phyloP scores from a whole-genome alignment of 2,797 vertebrate species.

The Iguana delicatissima region DNA sequence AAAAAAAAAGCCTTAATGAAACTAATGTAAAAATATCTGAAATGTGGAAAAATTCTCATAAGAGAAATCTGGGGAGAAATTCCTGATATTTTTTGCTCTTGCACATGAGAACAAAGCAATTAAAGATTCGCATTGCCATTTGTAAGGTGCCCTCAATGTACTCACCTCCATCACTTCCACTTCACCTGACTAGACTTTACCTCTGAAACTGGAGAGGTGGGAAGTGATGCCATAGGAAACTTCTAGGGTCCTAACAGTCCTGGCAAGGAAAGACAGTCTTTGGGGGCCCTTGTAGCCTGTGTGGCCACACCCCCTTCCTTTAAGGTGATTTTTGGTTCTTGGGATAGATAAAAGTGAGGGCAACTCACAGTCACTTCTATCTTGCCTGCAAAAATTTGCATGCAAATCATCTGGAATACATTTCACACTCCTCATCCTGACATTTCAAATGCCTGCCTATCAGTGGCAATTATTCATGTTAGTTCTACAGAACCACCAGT shows the following conservation, averaged over 20 bases:
- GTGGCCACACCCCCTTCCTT: not conserved
- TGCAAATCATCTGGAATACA: not conserved
- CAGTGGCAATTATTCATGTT: not conserved
- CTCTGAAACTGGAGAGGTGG: not conserved
- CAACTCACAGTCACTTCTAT: not conserved
- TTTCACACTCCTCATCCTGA: not conserved
- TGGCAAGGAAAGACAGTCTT: not conserved
- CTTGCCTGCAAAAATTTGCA: not conserved
- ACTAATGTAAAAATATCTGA: too few relatives aligned
- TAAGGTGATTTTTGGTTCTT: not conserved
- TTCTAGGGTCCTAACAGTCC: not conserved
- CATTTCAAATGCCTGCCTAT: not conserved
- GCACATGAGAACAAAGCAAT: too few relatives aligned
- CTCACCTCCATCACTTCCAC: not conserved
- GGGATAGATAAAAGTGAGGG: not conserved
- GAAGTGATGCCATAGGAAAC: not conserved
- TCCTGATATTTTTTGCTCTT: too few relatives aligned
- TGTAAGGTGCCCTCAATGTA: too few relatives aligned
- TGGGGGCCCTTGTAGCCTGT: not conserved
- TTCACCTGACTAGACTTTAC: not conserved
- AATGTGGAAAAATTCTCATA: too few relatives aligned
- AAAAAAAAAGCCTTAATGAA: too few relatives aligned
- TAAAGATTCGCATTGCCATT: too few relatives aligned
- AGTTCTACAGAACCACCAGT: not conserved
- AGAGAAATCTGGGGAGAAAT: too few relatives aligned